Conservation (phyloP, 2,113 vertebrate genomes). For the Neodon shergylaensis region DNA sequence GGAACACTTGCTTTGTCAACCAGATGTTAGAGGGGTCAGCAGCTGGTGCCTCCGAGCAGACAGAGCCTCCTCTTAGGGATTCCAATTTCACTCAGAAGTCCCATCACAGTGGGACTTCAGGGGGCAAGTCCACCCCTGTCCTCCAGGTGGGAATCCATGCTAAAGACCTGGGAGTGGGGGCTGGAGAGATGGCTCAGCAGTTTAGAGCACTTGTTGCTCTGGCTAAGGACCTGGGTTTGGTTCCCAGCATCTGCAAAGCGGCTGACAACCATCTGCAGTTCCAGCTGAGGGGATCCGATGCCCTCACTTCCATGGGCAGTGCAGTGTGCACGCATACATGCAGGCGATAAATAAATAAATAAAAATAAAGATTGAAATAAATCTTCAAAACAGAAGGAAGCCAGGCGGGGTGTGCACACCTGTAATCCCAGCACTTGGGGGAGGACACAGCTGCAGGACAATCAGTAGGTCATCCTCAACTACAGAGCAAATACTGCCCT, state of each 20-base stretch:
- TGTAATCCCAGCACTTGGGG: not conserved
- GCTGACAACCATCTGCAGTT: not conserved
- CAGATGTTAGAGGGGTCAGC: too few relatives aligned
- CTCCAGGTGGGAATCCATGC: not conserved
- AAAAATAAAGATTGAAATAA: not conserved
- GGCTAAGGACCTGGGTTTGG: not conserved
- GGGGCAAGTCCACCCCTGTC: not conserved
- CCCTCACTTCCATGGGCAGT: not conserved
- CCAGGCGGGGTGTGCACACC: not conserved
- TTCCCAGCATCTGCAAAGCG: not conserved
- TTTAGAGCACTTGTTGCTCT: not conserved
- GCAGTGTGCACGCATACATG: not conserved
- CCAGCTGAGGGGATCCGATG: not conserved
- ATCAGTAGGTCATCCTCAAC: not conserved
- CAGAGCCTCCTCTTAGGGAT: not conserved
- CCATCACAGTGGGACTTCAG: not conserved
- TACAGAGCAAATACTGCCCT: too few relatives aligned
- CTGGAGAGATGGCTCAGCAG: not conserved
- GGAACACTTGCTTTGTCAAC: not conserved
- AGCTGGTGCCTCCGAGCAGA: not conserved
- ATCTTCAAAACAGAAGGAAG: not conserved
- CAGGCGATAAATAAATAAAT: not conserved
- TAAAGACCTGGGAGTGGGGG: not conserved
- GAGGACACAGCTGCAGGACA: not conserved
- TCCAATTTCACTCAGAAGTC: not conserved